Percentiles rank a stretch among this genome's conserved stretches.
Conservation (phyloP, 2,888 invertebrate genomes). For the Meloe dianella region DNA sequence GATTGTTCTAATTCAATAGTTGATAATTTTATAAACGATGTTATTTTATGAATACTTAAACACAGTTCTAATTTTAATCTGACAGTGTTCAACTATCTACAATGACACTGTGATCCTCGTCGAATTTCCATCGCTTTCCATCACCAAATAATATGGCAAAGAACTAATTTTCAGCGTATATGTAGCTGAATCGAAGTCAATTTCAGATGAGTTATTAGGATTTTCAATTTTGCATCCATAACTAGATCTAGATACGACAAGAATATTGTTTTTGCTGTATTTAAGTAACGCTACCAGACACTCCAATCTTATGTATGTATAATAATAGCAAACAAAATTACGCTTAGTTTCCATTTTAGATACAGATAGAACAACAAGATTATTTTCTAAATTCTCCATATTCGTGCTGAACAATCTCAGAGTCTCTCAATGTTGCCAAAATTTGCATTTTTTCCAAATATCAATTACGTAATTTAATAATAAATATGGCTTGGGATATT, state of each 20-base stretch:
- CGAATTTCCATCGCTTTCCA: neutral
- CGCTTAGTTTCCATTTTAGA: too few species aligned
- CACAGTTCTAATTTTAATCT: neutral
- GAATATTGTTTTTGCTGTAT: neutral
- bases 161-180: neutral
- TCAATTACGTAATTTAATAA: neutral
- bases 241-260: neutral
- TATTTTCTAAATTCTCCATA: neutral
- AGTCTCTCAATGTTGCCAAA: too few species aligned
- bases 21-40: neutral
- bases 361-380: neutral
- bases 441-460: neutral
- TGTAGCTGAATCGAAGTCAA: neutral
- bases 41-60: too few species aligned
- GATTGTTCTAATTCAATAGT: neutral
- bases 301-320: too few species aligned
- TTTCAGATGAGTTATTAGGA: neutral
- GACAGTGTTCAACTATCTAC: neutral
- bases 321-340: too few species aligned
- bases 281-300: neutral
- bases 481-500: neutral
- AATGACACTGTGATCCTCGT: neutral
- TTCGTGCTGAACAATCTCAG: too few species aligned
- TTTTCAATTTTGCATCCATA: neutral
- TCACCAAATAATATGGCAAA: neutral